phyloP scores from a whole-genome alignment of 1,140 invertebrate species.

The Drosophila bipectinata region DNA sequence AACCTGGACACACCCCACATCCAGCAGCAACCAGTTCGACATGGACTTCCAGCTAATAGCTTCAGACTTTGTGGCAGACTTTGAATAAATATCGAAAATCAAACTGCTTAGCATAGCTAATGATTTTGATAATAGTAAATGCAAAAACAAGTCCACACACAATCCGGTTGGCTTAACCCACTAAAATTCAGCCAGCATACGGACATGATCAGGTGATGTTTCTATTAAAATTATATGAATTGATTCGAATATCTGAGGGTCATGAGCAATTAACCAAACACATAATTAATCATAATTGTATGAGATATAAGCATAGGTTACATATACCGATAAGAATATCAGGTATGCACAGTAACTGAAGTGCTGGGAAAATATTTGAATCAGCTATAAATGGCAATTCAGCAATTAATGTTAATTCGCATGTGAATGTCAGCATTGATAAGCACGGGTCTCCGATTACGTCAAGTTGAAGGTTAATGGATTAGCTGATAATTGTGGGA shows the following conservation, averaged over 20 bases:
- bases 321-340: slow-evolving; percentile 8
- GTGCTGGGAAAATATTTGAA: slow-evolving; percentile 30
- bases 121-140: slow-evolving; percentile 32
- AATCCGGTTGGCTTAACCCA: slow-evolving; percentile 56
- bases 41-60: slow-evolving; percentile 27
- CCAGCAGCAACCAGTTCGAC: slow-evolving; percentile 26
- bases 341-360: neutral
- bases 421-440: slow-evolving; percentile 19
- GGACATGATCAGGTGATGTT: neutral
- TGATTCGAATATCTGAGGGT: slow-evolving; percentile 9
- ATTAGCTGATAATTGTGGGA: slow-evolving; percentile 29
- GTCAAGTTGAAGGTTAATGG: slow-evolving; percentile 50
- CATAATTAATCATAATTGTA: slow-evolving; percentile 23
- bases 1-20: slow-evolving; percentile 16
- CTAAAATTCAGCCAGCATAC: slow-evolving; percentile 15
- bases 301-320: slow-evolving; percentile 3
- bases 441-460: slow-evolving; percentile 7
- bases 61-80: slow-evolving; percentile 13
- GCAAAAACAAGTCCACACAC: slow-evolving; percentile 39
- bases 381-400: slow-evolving; percentile 14
- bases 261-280: neutral
- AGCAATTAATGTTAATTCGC: slow-evolving; percentile 52
- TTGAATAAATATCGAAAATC: slow-evolving; percentile 33
- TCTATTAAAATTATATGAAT: neutral
- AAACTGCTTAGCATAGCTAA: slow-evolving; percentile 45